Base-by-base conservation (phyloP, 1,140 invertebrate genomes). In the Goniozus legneri region DNA sequence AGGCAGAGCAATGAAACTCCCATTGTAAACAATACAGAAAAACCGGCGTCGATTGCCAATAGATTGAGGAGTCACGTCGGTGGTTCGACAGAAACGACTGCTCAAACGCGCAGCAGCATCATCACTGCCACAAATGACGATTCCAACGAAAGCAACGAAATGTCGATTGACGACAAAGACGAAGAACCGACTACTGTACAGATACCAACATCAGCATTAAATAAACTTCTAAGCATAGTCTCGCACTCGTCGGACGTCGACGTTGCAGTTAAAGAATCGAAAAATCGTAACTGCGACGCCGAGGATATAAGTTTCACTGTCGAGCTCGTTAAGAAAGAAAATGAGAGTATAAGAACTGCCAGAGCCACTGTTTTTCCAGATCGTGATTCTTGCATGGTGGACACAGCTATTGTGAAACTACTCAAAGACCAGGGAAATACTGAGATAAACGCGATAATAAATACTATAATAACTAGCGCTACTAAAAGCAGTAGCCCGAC, bases 281-380 rank as follows among this genome's bases (percentile, higher is more conserved):
- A 58, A n/a, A 71, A 64, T 58, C 61, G 59, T 18, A 60, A 51
- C 22, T 62, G 43, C 8, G 67, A 74, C 27, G 58, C 54, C 0
- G 72, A 75, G 34, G 74, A 76, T 22, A 76, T 75, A 14, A 76
- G 73, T 44, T 76, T 75, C 37, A 75, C 69, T 0, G 64, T 76
- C 10, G 73, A 75, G 47, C 40, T 75, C 1, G 62, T 66, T 13
- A 70, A 70, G 16, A 77, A 75, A 22, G 51, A 66, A n/a, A 58
- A 62, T 22, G 44, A 52, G 1, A 38, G 47, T 14, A 47, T 56
- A 1, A 50, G 68, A 8, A 71, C 63, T 0, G 71, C 69, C 6
- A 57, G 67, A 36, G 74, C 74, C 1, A 68, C 64, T 42, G 69
- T 76, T 18, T 76, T 75, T 52, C 74, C 74, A 6, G 71, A 76